These are phyloP conservation scores for Gambelia wislizenii DNA, from an alignment of 2,797 vertebrate genomes.

Conservation along the genomic window DNA sequence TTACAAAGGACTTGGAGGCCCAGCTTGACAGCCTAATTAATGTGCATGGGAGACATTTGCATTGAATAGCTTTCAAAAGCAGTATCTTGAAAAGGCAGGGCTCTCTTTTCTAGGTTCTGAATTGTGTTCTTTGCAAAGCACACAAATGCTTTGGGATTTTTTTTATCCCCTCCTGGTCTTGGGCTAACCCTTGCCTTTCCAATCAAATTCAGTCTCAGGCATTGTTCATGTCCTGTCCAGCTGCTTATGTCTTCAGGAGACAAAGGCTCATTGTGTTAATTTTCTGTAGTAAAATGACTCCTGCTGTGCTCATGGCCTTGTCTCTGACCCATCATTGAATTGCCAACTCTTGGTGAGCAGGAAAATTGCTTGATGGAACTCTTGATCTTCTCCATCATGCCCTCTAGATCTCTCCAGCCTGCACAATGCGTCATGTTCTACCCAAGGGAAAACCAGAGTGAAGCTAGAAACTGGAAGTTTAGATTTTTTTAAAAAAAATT, in stretches of 20 bases:
- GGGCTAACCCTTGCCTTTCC: slow-evolving; percentile 15
- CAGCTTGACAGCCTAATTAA: slow-evolving; percentile 63
- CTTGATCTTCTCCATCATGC: neutral
- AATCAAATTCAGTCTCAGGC: slow-evolving; percentile 3
- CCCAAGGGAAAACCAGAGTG: neutral
- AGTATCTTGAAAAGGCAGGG: slow-evolving; percentile 8
- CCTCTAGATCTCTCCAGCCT: neutral
- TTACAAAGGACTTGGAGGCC: slow-evolving; percentile 56
- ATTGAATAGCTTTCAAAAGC: slow-evolving; percentile 52
- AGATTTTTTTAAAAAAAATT: no score
- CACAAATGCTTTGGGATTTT: neutral
- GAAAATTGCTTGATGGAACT: slow-evolving; percentile 5
- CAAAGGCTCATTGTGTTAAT: slow-evolving; percentile 10
- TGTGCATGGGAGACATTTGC: slow-evolving; percentile 59
- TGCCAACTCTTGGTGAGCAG: neutral
- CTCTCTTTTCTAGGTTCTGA: neutral
- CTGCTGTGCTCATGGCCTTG: neutral
- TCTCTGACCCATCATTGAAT: neutral
- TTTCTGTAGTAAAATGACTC: slow-evolving; percentile 8
- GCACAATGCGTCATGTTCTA: neutral
- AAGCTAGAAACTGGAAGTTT: neutral
- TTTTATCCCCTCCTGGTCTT: neutral
- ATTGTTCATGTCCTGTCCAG: slow-evolving; percentile 19
- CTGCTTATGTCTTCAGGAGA: neutral
- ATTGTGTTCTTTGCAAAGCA: slow-evolving; percentile 25